phyloP scores from a whole-genome alignment of 2,888 invertebrate genomes.

The Bimastos eiseni region DNA sequence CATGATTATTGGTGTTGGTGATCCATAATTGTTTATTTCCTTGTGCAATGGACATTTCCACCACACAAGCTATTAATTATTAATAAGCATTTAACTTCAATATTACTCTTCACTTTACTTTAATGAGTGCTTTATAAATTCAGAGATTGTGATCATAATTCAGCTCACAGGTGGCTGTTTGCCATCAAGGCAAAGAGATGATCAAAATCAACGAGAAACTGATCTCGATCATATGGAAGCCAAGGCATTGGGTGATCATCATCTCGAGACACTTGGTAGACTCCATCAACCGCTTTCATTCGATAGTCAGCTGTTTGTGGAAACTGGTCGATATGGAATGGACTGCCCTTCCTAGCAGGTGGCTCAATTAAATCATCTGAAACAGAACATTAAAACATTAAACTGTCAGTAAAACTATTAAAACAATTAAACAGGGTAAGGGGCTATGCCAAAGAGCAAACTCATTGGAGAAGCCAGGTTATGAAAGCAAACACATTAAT shows the following conservation, averaged over 20 bases:
- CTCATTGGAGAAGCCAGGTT: no score
- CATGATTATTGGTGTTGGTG: no score
- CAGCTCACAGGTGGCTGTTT: slow-evolving; percentile 89
- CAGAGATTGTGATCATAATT: slow-evolving; percentile 22
- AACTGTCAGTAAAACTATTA: no score
- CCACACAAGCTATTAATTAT: no score
- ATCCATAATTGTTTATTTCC: no score
- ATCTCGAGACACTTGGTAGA: slow-evolving; percentile 75
- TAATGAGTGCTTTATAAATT: background rate
- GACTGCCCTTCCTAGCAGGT: slow-evolving; percentile 54
- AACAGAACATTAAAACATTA: background rate
- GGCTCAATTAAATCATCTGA: background rate
- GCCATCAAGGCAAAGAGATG: slow-evolving; percentile 92
- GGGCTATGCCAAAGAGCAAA: no score
- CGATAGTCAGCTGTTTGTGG: slow-evolving; percentile 74
- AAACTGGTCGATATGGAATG: background rate
- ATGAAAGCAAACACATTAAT: background rate
- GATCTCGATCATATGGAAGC: slow-evolving; percentile 74
- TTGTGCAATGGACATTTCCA: no score
- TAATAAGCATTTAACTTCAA: no score
- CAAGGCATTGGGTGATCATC: slow-evolving; percentile 67
- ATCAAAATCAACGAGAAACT: slow-evolving; percentile 86
- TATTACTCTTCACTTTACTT: no score
- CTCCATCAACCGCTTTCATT: slow-evolving; percentile 76
- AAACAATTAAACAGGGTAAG: no score